Evolutionary conservation across 2,113 vertebrate species (phyloP), one percentile per base, ranked within the genome.

Genomic region (Cebidichthys violaceus): DNA sequence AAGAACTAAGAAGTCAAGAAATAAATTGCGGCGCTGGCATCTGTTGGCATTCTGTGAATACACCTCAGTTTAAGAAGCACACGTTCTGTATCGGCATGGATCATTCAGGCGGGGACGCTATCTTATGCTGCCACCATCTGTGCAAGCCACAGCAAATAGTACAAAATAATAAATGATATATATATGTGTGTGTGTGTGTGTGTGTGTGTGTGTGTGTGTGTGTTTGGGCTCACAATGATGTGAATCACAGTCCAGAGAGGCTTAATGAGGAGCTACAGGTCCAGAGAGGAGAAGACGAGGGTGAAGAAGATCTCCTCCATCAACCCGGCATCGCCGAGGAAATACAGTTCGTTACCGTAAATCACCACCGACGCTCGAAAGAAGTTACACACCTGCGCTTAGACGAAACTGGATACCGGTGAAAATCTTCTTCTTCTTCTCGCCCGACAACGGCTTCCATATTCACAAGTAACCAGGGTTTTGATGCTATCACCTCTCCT

Each of bases 341-440:
- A 93, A 92, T 82, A 73, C 79, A 70, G 64, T 83, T 90, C 85
- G 86, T 89, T 85, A 86, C 88, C 86, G 86, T 71, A 88, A 81
- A 91, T 89, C 84, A 90, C 74, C 61, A 54, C 43, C 60, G 54
- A 33, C 64, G 18, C 33, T 31, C 47, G 64, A 60, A 89, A 81
- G 47, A 86, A 62, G 52, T 55, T 55, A 55, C 57, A 81, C 64
- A 72, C 43, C 83, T 13, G 60, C 64, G 4, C 68, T 61, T 24
- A 47, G 39, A 47, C 72, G 74, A 79, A 37, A 74, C 66, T 47
- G 31, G 62, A 35, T 60, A 18, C 82, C 86, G 79, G 22, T 74
- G 5, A 88, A 82, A 85, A 9, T 9, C 7, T 37, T 5, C 33
- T 35, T 2, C 33, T 35, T 64, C 18, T 45, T 67, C 54, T 2